Base-by-base conservation (phyloP, 2,797 vertebrate genomes). In the Valencia hispanica region DNA sequence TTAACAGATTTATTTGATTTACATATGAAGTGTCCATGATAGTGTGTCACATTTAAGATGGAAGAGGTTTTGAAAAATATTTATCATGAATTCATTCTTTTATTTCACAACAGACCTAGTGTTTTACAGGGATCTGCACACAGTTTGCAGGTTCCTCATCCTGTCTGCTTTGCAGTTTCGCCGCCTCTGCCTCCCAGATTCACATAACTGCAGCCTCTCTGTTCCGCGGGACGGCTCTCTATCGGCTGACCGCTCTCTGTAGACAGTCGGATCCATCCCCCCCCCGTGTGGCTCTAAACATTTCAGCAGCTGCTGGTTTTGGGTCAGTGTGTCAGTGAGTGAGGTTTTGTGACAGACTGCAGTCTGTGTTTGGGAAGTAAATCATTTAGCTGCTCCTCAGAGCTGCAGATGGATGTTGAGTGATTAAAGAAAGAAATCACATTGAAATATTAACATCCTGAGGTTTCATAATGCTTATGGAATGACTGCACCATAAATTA, bases 301-400 rank as follows among this genome's bases (percentile, higher is more conserved):
- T 88, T 88, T 88, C 50, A 83, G 81, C 79, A 79, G 84, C 88
- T 81, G 87, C 86, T 83, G 83, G 78, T 93, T 94, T 90, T 90
- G 80, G 93, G 93, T 94, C 88, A 92, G 92, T 93, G 92, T 94
- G 94, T 93, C 89, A 93, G 91, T 89, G 91, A 92, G 91, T 87
- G 78, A 93, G 92, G 78, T 65, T 36, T 86, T 91, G 86, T 86
- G 84, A 75, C 91, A 89, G 92, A 69, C 85, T 73, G 68, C 43
- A 2, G 45, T n/a, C 48, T 68, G 48, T 47, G 71, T 66, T 41
- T 41, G 36, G 11, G 10, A 7, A 43, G 65, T n/a, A 68, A 68
- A 68, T 43, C 25, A 43, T 2, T 68, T n/a, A 15, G 65, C 39
- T 41, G 65, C 65, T 68, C 65, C 14, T 68, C 36, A 15, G 36